Percentiles rank a stretch among this genome's conserved stretches.
Evolutionary conservation across 2,888 invertebrate genomes (phyloP).

Genomic region (Acronicta psi): DNA sequence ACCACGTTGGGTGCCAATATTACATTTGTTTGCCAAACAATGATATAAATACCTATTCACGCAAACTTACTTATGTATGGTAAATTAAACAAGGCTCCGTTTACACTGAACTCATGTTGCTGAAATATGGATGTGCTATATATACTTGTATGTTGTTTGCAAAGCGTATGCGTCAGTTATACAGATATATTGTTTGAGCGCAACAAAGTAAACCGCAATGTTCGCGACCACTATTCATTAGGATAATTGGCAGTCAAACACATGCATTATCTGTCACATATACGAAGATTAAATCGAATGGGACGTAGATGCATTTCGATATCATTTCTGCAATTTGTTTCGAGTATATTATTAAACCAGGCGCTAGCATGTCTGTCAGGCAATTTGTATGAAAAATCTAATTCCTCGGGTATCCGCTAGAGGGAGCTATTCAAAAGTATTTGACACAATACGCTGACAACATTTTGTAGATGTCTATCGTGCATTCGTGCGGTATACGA

Average conservation of each 20-base stretch:
- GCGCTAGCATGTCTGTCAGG: no score
- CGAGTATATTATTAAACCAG: no score
- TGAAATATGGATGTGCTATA: conserved; percentile 23
- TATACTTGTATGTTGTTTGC: conserved; percentile 45
- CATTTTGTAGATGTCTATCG: no score
- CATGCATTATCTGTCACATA: conserved; percentile 59
- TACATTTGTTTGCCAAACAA: conserved; percentile 24
- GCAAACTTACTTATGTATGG: conserved; percentile 17
- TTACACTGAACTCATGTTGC: conserved; percentile 20
- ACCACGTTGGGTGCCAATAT: conserved; percentile 45
- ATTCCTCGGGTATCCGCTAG: no score
- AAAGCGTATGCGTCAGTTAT: conserved; percentile 41
- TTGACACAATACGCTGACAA: no score
- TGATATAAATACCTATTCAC: conserved; percentile 22
- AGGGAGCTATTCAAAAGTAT: no score
- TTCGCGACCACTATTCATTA: conserved; percentile 71
- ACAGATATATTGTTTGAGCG: conserved; percentile 61
- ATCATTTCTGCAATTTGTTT: background rate
- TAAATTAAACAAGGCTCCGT: conserved; percentile 42
- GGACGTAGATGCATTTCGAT: background rate
- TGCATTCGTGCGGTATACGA: no score
- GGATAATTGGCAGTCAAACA: conserved; percentile 74
- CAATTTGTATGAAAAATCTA: no score
- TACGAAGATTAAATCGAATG: conserved; percentile 24
- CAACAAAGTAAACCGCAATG: conserved; percentile 72